These are phyloP conservation scores for Oncorhynchus tshawytscha DNA, from an alignment of 2,113 vertebrate species.

Conservation along the genomic window DNA sequence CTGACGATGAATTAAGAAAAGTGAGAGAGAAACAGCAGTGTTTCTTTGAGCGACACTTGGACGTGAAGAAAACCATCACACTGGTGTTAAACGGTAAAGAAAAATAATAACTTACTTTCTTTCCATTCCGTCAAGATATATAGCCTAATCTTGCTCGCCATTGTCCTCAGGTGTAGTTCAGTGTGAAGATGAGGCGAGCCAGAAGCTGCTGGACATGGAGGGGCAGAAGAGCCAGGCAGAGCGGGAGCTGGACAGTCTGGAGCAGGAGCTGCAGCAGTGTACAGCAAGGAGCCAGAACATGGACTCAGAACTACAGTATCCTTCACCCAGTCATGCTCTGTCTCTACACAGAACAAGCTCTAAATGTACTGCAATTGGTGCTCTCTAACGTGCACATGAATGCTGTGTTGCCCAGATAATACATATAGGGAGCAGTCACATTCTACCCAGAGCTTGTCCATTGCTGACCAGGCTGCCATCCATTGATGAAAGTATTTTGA, in stretches of 20 bases:
- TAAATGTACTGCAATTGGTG: no score
- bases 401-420: no score
- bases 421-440: no score
- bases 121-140: background rate
- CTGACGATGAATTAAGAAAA: slow-evolving; percentile 34
- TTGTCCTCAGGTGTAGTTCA: slow-evolving; percentile 56
- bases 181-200: slow-evolving; percentile 71
- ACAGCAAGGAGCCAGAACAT: slow-evolving; percentile 58
- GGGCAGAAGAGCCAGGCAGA: slow-evolving; percentile 47
- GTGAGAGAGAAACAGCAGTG: slow-evolving; percentile 41
- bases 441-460: no score
- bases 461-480: no score
- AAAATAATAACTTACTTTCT: background rate
- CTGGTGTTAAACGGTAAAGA: slow-evolving; percentile 65
- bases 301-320: slow-evolving; percentile 78
- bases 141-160: background rate
- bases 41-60: slow-evolving; percentile 51
- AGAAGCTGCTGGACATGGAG: slow-evolving; percentile 73
- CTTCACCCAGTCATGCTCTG: slow-evolving; percentile 39
- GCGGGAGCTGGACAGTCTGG: slow-evolving; percentile 64
- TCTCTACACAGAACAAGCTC: background rate
- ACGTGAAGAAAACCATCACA: slow-evolving; percentile 45
- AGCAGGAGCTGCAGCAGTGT: slow-evolving; percentile 66
- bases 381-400: no score
- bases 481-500: no score